Evolutionary conservation across 2,797 vertebrate species (phyloP).

Genomic region (Apogon talboti): DNA sequence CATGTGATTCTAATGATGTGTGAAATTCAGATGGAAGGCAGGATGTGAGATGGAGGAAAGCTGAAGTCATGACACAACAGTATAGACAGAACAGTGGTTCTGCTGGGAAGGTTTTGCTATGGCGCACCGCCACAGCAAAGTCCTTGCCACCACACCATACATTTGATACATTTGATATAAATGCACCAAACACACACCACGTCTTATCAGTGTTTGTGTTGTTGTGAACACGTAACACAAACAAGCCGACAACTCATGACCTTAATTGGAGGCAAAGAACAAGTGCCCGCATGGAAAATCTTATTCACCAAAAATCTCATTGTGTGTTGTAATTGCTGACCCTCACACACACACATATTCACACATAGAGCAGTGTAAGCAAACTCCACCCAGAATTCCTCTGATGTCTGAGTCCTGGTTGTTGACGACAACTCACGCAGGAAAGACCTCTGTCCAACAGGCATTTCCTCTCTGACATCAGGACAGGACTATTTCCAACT

Average conservation of each 20-base stretch:
- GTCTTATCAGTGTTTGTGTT: slow-evolving; percentile 25
- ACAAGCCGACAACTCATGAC: slow-evolving; percentile 40
- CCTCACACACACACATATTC: slow-evolving; percentile 6
- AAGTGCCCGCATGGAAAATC: slow-evolving; percentile 69
- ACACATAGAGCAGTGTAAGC: slow-evolving; percentile 48
- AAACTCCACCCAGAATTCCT: slow-evolving; percentile 77
- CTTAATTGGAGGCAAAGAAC: slow-evolving; percentile 63
- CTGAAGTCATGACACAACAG: too few species aligned
- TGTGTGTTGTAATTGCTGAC: slow-evolving; percentile 46
- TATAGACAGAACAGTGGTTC: too few species aligned
- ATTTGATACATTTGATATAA: too few species aligned
- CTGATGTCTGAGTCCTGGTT: slow-evolving; percentile 63
- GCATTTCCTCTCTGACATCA: slow-evolving; percentile 83
- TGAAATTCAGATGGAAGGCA: too few species aligned
- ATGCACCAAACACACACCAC: not conserved
- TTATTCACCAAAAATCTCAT: slow-evolving; percentile 67
- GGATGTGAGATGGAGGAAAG: too few species aligned
- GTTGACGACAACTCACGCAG: slow-evolving; percentile 58
- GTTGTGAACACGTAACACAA: slow-evolving; percentile 25
- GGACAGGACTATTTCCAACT: slow-evolving; percentile 69
- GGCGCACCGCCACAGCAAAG: too few species aligned
- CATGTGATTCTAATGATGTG: too few species aligned
- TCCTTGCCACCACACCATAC: too few species aligned
- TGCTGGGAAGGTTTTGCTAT: too few species aligned
- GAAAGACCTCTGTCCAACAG: slow-evolving; percentile 78